A percentile compares a stretch with the other conserved stretches of the same genome.
Conservation (phyloP, 2,797 vertebrate species). For the Zalophus californianus region DNA sequence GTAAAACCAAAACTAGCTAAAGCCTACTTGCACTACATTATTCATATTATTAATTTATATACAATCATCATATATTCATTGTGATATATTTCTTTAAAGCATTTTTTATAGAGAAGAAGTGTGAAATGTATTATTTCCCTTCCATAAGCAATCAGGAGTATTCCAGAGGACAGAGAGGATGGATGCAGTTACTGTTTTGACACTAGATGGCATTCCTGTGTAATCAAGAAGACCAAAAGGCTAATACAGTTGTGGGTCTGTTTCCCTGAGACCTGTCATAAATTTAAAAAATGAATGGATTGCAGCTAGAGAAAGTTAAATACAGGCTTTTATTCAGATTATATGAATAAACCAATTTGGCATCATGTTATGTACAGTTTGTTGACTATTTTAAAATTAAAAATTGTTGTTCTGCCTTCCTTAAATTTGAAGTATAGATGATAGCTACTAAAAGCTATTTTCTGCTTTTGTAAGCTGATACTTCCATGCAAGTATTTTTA, state of each 20-base stretch:
- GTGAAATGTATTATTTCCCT: background rate
- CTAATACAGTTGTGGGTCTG: background rate
- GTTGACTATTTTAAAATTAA: background rate
- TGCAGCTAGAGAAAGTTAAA: constrained; percentile 4
- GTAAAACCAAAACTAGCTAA: background rate
- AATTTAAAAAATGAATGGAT: background rate
- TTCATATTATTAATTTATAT: background rate
- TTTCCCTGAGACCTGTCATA: background rate
- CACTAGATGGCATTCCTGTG: constrained; percentile 81
- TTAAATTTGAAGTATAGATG: background rate
- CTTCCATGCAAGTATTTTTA: background rate
- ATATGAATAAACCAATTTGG: background rate
- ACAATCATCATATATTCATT: background rate
- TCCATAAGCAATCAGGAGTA: background rate
- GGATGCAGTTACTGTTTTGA: constrained; percentile 58
- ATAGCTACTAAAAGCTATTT: background rate
- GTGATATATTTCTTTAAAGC: background rate
- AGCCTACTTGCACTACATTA: background rate
- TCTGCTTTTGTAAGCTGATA: background rate
- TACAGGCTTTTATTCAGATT: background rate
- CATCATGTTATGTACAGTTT: background rate
- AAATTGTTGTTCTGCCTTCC: background rate
- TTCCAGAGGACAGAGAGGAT: background rate
- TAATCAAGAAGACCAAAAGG: constrained; percentile 66
- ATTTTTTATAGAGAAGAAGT: background rate